A percentile compares a stretch with the other conserved stretches of the same genome.
These are phyloP conservation scores for Sebastes diploproa DNA, from an alignment of 2,797 vertebrate species.

Conservation along the genomic window DNA sequence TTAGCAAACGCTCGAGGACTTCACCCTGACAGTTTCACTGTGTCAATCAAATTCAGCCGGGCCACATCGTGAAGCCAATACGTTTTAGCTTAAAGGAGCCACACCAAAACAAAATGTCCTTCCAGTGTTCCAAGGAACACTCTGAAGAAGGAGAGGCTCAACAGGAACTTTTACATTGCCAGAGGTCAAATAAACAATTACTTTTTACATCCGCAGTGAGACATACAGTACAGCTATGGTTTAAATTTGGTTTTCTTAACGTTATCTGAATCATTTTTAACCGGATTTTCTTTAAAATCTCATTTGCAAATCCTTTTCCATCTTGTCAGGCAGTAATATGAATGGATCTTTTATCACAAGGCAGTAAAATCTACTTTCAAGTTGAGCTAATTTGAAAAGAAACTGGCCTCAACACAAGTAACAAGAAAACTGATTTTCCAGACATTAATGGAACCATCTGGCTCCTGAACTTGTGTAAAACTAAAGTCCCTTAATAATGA, in stretches of 20 bases:
- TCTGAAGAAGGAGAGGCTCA: neutral
- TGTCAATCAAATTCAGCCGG: conserved; percentile 50
- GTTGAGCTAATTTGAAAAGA: neutral
- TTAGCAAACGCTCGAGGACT: conserved; percentile 51
- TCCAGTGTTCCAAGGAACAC: neutral
- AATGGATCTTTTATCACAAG: neutral
- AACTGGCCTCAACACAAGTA: neutral
- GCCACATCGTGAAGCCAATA: conserved; percentile 21
- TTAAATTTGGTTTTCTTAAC: neutral
- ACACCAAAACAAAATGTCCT: conserved; percentile 33
- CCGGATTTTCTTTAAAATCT: neutral
- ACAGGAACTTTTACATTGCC: neutral
- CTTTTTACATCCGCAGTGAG: neutral
- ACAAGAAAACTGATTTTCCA: neutral
- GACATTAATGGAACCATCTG: neutral
- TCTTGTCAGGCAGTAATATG: neutral
- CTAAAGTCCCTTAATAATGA: neutral
- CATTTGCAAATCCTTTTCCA: neutral
- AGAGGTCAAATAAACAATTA: neutral
- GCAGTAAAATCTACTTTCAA: neutral
- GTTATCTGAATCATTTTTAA: neutral
- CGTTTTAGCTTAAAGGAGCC: conserved; percentile 38
- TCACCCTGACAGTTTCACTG: conserved; percentile 53
- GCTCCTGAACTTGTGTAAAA: neutral
- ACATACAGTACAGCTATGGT: neutral